Percentiles rank a stretch among this genome's conserved stretches.
Conservation (phyloP, 2,888 invertebrate species). For the Plebejus melissa region DNA sequence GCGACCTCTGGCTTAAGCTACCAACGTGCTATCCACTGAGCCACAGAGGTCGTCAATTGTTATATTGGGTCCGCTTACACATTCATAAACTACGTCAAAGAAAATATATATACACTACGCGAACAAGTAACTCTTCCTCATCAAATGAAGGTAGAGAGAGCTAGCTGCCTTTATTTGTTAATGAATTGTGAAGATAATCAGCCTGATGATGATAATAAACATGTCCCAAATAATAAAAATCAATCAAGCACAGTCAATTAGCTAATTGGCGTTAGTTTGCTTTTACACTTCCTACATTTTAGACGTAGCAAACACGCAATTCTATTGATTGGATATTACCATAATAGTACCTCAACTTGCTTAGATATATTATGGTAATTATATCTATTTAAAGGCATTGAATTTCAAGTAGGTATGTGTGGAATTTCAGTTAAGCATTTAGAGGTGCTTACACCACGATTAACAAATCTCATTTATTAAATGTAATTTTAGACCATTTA, state of each 20-base stretch:
- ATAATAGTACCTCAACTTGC: not conserved
- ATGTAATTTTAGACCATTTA: not conserved
- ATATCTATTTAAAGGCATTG: not conserved
- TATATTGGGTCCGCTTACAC: no score
- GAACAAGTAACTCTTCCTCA: no score
- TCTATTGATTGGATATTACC: conserved; percentile 19
- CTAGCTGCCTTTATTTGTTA: no score
- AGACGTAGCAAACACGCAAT: conserved; percentile 15
- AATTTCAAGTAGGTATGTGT: not conserved
- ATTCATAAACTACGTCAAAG: no score
- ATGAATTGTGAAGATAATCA: no score
- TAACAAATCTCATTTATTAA: not conserved
- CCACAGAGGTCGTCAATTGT: no score
- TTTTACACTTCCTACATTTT: conserved; percentile 25
- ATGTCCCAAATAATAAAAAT: conserved; percentile 12
- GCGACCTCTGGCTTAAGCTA: no score
- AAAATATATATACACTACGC: no score
- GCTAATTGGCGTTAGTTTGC: conserved; percentile 12
- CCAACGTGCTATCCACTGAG: no score
- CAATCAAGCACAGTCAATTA: conserved; percentile 14
- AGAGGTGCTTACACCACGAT: not conserved
- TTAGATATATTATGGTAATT: not conserved
- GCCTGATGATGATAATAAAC: conserved; percentile 6
- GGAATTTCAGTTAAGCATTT: not conserved
- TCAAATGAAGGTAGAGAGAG: no score